Percentiles rank a stretch among this genome's conserved stretches.
phyloP scores from a whole-genome alignment of 1,140 invertebrate species.

The Trichomalopsis sarcophagae region DNA sequence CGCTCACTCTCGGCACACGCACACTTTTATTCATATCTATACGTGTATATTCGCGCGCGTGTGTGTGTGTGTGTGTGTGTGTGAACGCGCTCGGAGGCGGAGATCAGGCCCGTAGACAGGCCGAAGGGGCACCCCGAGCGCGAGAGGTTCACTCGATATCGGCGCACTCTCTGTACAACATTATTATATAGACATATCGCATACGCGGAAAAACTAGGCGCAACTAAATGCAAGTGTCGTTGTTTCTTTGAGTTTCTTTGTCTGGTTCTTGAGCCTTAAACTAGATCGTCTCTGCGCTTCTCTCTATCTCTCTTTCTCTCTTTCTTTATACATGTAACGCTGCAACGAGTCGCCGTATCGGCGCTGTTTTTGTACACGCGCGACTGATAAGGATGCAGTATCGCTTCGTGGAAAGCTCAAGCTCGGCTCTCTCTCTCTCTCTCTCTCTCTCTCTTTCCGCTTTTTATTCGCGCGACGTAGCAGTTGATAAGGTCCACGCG shows the following conservation, averaged over 20 bases:
- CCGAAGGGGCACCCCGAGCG: constrained; percentile 47
- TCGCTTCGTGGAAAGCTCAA: not conserved
- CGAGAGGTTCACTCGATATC: no score
- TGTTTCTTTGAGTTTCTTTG: constrained; percentile 36
- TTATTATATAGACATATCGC: not conserved
- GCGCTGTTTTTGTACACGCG: not conserved
- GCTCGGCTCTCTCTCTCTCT: not conserved
- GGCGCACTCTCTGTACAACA: not conserved
- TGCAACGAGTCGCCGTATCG: not conserved
- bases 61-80: constrained; percentile 11
- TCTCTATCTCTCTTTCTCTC: not conserved
- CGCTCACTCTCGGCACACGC: not conserved
- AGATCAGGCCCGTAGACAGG: constrained; percentile 45
- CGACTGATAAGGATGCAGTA: not conserved
- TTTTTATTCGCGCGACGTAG: not conserved
- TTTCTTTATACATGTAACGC: not conserved
- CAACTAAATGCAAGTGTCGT: constrained; percentile 40
- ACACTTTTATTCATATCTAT: not conserved
- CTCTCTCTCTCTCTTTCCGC: not conserved
- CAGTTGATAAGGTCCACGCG: not conserved
- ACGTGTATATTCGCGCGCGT: not conserved
- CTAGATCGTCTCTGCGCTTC: not conserved
- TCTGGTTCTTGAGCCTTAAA: not conserved
- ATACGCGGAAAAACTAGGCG: not conserved
- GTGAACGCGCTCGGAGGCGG: constrained; percentile 30